A percentile compares a stretch with the other conserved stretches of the same genome.
These are phyloP conservation scores for Schizaphis graminum DNA, from an alignment of 2,888 invertebrate genomes.

Conservation along the genomic window DNA sequence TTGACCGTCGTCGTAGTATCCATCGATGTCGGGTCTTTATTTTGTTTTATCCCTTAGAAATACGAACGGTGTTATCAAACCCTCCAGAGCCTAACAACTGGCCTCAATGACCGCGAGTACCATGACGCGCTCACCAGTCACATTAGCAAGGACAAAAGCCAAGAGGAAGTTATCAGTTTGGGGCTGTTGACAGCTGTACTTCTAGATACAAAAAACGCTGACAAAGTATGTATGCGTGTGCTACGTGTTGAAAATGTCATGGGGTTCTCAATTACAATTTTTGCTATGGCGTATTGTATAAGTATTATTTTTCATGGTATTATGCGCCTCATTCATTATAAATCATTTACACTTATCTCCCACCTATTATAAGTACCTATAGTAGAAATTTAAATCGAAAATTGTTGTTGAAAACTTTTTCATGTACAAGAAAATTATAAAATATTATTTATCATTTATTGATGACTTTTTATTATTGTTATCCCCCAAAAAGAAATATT, in stretches of 20 bases:
- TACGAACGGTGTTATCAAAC: conserved; percentile 87
- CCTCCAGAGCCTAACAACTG: conserved; percentile 83
- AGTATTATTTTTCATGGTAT: conserved; percentile 19
- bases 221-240: conserved; percentile 73
- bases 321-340: conserved; percentile 25
- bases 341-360: not conserved
- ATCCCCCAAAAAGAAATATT: not conserved
- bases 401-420: not conserved
- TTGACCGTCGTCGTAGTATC: conserved; percentile 41
- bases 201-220: conserved; percentile 85
- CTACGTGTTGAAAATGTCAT: not conserved
- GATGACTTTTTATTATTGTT: not conserved
- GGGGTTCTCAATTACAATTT: not conserved
- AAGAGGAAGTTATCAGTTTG: conserved; percentile 90
- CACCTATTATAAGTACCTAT: not conserved
- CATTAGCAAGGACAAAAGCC: conserved; percentile 87
- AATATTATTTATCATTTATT: not conserved
- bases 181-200: conserved; percentile 91
- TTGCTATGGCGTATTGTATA: conserved; percentile 29
- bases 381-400: not conserved
- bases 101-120: conserved; percentile 92
- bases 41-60: conserved; percentile 78
- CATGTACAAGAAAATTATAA: not conserved
- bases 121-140: conserved; percentile 92
- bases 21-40: conserved; percentile 41